These are phyloP conservation scores for Falco columbarius DNA, from an alignment of 2,797 vertebrate genomes.

Conservation along the genomic window DNA sequence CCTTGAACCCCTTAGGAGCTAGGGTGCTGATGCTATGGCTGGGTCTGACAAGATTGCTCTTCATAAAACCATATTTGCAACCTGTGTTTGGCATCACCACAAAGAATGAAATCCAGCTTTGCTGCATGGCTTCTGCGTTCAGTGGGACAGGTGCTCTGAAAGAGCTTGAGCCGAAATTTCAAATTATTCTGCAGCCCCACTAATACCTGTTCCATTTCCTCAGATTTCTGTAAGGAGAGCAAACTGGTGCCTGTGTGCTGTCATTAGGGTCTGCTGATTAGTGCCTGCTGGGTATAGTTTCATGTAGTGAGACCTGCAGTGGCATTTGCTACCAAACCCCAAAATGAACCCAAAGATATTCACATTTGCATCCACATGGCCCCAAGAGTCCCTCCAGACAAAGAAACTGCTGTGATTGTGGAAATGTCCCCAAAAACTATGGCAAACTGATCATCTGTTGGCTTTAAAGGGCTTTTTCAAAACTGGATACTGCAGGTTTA, in stretches of 20 bases:
- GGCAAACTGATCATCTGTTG: not conserved
- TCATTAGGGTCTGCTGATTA: not conserved
- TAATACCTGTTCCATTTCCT: too few species aligned
- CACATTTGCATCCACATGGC: rapidly evolving
- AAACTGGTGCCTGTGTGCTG: not conserved
- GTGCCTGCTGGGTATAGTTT: not conserved
- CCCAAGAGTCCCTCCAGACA: too few species aligned
- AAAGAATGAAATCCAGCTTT: not conserved
- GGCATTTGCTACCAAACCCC: not conserved
- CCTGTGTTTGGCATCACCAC: not conserved
- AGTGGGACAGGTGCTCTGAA: not conserved
- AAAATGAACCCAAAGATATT: not conserved
- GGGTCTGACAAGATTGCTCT: not conserved
- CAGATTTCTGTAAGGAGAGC: not conserved
- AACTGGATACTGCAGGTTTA: not conserved
- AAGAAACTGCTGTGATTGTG: not conserved
- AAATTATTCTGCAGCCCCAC: not conserved
- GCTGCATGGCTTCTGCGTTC: not conserved
- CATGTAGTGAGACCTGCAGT: not conserved
- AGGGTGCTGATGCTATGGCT: not conserved
- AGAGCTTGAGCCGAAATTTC: not conserved
- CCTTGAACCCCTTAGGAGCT: not conserved
- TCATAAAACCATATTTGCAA: not conserved
- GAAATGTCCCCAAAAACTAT: not conserved
- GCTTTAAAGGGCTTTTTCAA: not conserved